A percentile compares a stretch with the other conserved stretches of the same genome.
phyloP scores from a whole-genome alignment of 2,113 vertebrate genomes.

The Ochotona princeps region DNA sequence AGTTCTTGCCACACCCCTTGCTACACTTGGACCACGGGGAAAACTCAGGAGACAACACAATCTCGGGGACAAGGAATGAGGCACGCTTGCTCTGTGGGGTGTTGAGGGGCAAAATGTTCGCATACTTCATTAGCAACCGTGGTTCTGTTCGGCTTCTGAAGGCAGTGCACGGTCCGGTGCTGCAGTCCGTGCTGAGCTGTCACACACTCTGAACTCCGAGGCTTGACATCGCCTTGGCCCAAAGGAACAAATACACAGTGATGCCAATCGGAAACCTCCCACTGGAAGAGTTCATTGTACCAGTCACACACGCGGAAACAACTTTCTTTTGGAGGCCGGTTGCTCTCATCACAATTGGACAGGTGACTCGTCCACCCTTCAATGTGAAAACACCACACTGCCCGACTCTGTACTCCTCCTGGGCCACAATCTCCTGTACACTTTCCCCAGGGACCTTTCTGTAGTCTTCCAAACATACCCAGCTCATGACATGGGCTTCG shows the following conservation, averaged over 20 bases:
- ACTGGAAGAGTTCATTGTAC: constrained; percentile 95
- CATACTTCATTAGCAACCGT: constrained; percentile 90
- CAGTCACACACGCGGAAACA: constrained; percentile 97
- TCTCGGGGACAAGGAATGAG: constrained; percentile 96
- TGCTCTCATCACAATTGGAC: constrained; percentile 90
- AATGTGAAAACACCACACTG: constrained; percentile 94
- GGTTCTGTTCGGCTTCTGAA: constrained; percentile 92
- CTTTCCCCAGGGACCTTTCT: constrained; percentile 94
- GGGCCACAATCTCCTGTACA: constrained; percentile 95
- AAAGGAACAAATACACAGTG: constrained; percentile 87
- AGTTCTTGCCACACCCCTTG: constrained; percentile 85
- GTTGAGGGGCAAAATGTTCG: constrained; percentile 92
- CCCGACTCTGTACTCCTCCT: constrained; percentile 91
- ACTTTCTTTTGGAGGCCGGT: constrained; percentile 90
- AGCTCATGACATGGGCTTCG: background rate
- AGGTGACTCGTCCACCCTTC: constrained; percentile 95
- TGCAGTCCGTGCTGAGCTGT: constrained; percentile 96
- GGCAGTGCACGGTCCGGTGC: constrained; percentile 89
- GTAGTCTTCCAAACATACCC: background rate
- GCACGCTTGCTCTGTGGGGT: constrained; percentile 93
- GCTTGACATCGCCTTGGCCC: constrained; percentile 80
- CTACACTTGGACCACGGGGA: constrained; percentile 93
- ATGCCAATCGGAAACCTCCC: constrained; percentile 94
- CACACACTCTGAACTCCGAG: constrained; percentile 86
- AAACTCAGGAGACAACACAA: constrained; percentile 94